Conservation (phyloP, 2,888 invertebrate genomes). For the Omphaloscelis lunosa region DNA sequence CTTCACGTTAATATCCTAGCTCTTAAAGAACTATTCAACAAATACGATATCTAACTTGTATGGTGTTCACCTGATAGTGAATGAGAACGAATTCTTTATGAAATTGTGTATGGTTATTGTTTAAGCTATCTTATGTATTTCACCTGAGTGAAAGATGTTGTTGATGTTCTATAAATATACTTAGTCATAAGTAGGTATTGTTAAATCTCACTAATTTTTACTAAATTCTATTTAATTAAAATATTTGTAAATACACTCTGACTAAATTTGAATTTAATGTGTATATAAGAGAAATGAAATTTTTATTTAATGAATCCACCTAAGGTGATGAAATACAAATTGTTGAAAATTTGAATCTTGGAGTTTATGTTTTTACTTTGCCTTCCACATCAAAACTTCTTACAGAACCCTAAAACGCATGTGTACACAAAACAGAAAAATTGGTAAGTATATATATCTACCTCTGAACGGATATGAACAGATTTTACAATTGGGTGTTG, state of each 20-base stretch:
- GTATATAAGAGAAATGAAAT: conserved; percentile 89
- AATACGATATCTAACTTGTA: conserved; percentile 74
- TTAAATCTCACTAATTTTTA: conserved; percentile 91
- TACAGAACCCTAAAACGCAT: conserved; percentile 14
- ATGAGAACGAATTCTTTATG: conserved; percentile 82
- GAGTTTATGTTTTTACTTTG: conserved; percentile 71
- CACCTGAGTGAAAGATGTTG: conserved; percentile 89
- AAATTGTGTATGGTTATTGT: conserved; percentile 83
- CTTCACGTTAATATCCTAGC: conserved; percentile 75
- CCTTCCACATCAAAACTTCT: conserved; percentile 32
- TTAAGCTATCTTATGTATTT: conserved; percentile 85
- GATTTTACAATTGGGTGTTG: not conserved
- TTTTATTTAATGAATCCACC: conserved; percentile 90
- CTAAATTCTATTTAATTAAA: conserved; percentile 91
- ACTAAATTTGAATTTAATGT: conserved; percentile 90
- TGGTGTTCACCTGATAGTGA: conserved; percentile 81
- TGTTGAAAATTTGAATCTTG: conserved; percentile 86
- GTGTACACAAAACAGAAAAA: not conserved
- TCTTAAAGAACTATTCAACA: conserved; percentile 70
- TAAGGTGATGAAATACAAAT: conserved; percentile 90
- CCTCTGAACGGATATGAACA: conserved; percentile 3
- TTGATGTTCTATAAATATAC: conserved; percentile 88
- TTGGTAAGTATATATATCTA: conserved; percentile 15
- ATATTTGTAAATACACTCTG: conserved; percentile 91
- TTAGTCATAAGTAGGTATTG: conserved; percentile 89